Base-by-base conservation (phyloP, 2,888 invertebrate species). In the Cryptocephalus primarius region DNA sequence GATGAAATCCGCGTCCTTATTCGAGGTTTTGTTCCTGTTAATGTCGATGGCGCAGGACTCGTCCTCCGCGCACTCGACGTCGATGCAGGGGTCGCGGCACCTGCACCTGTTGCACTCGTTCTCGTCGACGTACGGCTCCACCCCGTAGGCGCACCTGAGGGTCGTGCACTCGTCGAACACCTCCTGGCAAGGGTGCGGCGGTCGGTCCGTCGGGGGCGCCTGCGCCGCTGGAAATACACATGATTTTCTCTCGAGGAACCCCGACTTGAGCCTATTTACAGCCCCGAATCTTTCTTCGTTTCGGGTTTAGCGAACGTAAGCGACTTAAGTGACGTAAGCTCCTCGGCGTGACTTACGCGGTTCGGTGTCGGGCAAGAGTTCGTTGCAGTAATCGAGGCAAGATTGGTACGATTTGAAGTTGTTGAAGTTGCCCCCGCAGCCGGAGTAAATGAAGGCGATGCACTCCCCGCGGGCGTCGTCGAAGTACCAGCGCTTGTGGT, bases 341-440 rank as follows among this genome's bases (percentile, higher is more conserved):
- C 36, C n/a, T 3, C 2, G 14, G 33, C 33, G 11, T 40, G 47
- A 64, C 66, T 66, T 66, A 66, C 66, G 58, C 51, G 60, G 54
- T 43, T 60, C 60, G 13, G 63, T 61, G 47, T 54, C 52, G 39
- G 59, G 54, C 51, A 68, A 55, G 46, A 62, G 63, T 39, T 68
- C 52, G 57, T 56, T 61, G 69, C 84, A 84, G 67, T 74, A 76
- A 54, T 73, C 72, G 64, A 77, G 70, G 71, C 89, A 90, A 61
- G 80, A 76, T 60, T 81, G 78, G 71, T 79, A 80, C 46, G 82
- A 79, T 66, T 73, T 77, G 79, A 90, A 91, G 74, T 85, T 85
- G 75, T 93, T 93, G 63, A 77, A 78, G 72, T 88, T 90, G 61
- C 91, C 92, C 53, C 81, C 84, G 72, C 92, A 94, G 72, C 93